These are phyloP conservation scores for Microcaecilia unicolor DNA, from an alignment of 2,797 vertebrate species.

Conservation along the genomic window DNA sequence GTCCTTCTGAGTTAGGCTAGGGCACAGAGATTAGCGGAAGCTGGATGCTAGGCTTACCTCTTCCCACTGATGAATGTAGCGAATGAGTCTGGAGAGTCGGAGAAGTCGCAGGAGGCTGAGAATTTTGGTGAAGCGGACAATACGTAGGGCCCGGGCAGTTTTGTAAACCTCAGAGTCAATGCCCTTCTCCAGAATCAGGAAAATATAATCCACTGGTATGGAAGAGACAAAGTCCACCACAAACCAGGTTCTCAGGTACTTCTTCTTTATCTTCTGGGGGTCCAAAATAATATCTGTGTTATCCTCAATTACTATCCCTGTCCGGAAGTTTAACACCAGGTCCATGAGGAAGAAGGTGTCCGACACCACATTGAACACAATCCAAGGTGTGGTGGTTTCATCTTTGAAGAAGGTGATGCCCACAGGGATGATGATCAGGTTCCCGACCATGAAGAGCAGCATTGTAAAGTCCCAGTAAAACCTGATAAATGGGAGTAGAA, in stretches of 20 bases:
- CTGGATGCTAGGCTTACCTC: constrained; percentile 74
- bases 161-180: constrained; percentile 97
- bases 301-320: constrained; percentile 92
- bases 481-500: constrained; percentile 44
- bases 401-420: constrained; percentile 99
- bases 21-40: too few relatives aligned
- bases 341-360: constrained; percentile 98
- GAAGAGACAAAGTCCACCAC: constrained; percentile 95
- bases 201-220: constrained; percentile 97
- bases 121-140: constrained; percentile 94
- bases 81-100: constrained; percentile 86
- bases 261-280: constrained; percentile 87
- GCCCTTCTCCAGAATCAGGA: constrained; percentile 95
- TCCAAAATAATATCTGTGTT: constrained; percentile 97
- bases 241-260: constrained; percentile 94
- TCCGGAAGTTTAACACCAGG: constrained; percentile 94
- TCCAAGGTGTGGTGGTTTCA: constrained; percentile 92
- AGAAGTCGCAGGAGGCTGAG: constrained; percentile 84
- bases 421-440: constrained; percentile 95
- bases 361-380: constrained; percentile 96
- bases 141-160: constrained; percentile 85
- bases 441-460: constrained; percentile 97
- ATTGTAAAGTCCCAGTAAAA: constrained; percentile 99
- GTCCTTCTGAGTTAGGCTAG: background rate
- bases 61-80: constrained; percentile 96